Conservation (phyloP, 2,888 invertebrate species). For the Yponomeuta evonymella region DNA sequence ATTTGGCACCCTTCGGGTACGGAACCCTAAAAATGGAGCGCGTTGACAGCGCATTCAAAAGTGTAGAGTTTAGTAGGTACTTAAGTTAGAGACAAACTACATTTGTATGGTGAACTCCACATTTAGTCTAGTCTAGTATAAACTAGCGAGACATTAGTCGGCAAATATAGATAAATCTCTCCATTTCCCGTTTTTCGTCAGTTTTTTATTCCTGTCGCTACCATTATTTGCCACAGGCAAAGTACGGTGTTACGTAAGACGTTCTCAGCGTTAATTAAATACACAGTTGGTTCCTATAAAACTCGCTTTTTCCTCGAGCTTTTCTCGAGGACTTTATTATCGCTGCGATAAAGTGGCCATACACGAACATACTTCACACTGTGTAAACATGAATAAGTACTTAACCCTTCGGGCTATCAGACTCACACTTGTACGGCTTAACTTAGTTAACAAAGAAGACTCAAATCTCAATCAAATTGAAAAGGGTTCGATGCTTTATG, state of each 20-base stretch:
- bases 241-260: not conserved
- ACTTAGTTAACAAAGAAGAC: not conserved
- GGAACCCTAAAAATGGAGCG: too few relatives aligned
- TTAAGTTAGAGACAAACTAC: too few relatives aligned
- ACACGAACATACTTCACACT: not conserved
- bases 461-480: not conserved
- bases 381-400: not conserved
- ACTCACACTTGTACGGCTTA: not conserved
- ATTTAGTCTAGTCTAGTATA: too few relatives aligned
- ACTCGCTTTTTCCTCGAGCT: not conserved
- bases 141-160: too few relatives aligned
- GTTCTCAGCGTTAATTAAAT: not conserved
- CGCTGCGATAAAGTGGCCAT: not conserved
- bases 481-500: not conserved
- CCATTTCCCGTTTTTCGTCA: not conserved
- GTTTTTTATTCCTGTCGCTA: not conserved
- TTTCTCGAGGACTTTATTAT: not conserved
- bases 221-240: not conserved
- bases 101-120: too few relatives aligned
- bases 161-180: too few relatives aligned
- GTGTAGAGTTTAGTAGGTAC: too few relatives aligned
- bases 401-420: not conserved
- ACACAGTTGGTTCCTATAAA: not conserved
- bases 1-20: too few relatives aligned
- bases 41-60: too few relatives aligned